phyloP scores from a whole-genome alignment of 2,797 vertebrate genomes.

The Anomalospiza imberbis region DNA sequence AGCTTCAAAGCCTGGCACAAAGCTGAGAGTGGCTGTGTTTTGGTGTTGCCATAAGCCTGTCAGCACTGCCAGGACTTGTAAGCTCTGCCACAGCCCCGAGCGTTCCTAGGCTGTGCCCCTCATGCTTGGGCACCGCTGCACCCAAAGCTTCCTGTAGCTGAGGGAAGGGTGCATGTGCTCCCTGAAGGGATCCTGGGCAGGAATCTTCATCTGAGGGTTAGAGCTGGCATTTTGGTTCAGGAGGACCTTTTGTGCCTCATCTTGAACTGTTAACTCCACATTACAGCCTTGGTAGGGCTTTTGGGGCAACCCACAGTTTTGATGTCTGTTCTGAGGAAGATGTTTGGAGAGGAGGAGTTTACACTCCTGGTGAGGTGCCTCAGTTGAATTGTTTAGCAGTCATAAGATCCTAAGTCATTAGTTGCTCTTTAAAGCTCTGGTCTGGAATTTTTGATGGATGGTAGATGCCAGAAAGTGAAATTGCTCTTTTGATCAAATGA shows the following conservation, averaged over 20 bases:
- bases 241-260: neutral
- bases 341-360: neutral
- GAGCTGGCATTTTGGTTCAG: neutral
- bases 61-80: neutral
- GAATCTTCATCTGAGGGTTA: neutral
- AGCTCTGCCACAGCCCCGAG: neutral
- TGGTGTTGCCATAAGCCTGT: neutral
- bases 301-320: neutral
- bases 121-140: accelerated
- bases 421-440: slow-evolving; percentile 22
- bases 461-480: slow-evolving; percentile 55
- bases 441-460: slow-evolving; percentile 37
- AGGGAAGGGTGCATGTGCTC: neutral
- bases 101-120: neutral
- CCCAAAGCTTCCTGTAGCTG: neutral
- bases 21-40: neutral
- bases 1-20: neutral
- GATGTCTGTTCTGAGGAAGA: neutral
- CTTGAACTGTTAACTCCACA: neutral
- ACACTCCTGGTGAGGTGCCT: neutral
- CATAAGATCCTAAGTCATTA: slow-evolving; percentile 1
- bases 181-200: neutral
- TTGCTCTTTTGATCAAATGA: neutral
- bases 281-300: neutral
- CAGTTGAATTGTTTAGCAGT: neutral